These are phyloP conservation scores for Bombus fervidus DNA, from an alignment of 1,140 invertebrate species.

Conservation along the genomic window DNA sequence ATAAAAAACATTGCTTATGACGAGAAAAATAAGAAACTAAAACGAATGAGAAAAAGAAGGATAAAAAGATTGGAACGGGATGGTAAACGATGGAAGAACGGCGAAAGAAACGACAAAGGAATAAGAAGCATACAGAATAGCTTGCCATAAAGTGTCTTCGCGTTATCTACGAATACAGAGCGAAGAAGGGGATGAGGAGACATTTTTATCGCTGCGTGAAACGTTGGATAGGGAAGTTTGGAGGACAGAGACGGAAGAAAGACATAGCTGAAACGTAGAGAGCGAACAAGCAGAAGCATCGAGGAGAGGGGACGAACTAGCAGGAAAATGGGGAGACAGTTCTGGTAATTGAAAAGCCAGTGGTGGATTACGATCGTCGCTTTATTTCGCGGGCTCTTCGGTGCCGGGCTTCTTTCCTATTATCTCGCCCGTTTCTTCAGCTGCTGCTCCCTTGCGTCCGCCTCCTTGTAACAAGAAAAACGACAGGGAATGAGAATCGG, in stretches of 20 bases:
- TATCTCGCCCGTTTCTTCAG: constrained; percentile 61
- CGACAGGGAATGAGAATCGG: constrained; percentile 4
- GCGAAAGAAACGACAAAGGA: constrained; percentile 41
- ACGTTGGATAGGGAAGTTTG: neutral
- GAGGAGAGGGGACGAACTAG: constrained; percentile 34
- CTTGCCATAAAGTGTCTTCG: constrained; percentile 56
- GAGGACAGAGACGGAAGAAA: neutral
- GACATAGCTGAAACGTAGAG: neutral
- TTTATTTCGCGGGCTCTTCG: constrained; percentile 65
- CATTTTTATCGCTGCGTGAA: constrained; percentile 63
- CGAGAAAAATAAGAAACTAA: too few relatives aligned
- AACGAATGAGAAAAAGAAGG: neutral
- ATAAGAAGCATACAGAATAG: constrained; percentile 59
- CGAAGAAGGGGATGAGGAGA: constrained; percentile 44
- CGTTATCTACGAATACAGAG: constrained; percentile 45
- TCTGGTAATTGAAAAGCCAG: constrained; percentile 75
- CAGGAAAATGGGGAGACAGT: constrained; percentile 43
- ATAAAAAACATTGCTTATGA: neutral
- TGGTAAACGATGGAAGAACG: constrained; percentile 21
- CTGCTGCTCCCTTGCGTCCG: constrained; percentile 26
- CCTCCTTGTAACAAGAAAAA: constrained; percentile 50
- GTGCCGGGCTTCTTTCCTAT: constrained; percentile 60
- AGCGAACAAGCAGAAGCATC: neutral
- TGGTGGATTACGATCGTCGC: constrained; percentile 72
- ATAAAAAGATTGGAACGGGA: neutral